Base-by-base conservation (phyloP, 2,888 invertebrate genomes). In the Orchesella flavescens region DNA sequence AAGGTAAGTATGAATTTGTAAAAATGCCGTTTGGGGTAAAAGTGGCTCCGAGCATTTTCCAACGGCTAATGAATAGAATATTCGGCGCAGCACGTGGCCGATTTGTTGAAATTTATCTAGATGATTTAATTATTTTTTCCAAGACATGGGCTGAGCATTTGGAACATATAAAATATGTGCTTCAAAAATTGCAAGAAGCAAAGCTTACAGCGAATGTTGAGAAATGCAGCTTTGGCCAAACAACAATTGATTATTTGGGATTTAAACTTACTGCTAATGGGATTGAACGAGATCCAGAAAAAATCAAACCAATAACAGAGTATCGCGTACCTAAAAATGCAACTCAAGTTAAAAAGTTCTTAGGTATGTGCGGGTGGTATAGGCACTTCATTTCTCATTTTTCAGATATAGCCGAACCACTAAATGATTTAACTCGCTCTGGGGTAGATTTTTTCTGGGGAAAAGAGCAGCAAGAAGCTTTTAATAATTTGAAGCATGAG, bases 321-420 rank as follows among this genome's bases (percentile, higher is more conserved):
- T 87, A 88, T 17, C 88, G 89, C 9, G 19, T 23, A 9, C 90
- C 89, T 0, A 73, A 55, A 7, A 88, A 66, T 46, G 79, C 88
- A 4, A 76, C 80, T 5, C 85, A 88, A 23, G 69, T 89, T 7
- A 65, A 87, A 24, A 71, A 87, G 3, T 89, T 90, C 49, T 34
- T 90, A 1, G 89, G 89, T 4, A 53, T 89, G 53, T 86, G 85
- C 1, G 85, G 87, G 0, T 90, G 89, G 88, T 90, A 89, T 81
- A n/a, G 89, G 15, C 75, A 87, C 66, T 89, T 89, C 61, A 89
- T 89, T 17, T 53, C 65, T 15, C 77, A 88, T 4, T 88, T 89
- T 80, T 83, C 89, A 0, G 73, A 86, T 9, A 82, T 88, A 7
- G 87, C 89, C 0, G 86, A 85, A 72, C 89, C 89, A 17, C 73